These are phyloP conservation scores for Apostichopus parvimensis DNA, from an alignment of 35 echinoderm and acorn worm species.

Conservation along the genomic window DNA sequence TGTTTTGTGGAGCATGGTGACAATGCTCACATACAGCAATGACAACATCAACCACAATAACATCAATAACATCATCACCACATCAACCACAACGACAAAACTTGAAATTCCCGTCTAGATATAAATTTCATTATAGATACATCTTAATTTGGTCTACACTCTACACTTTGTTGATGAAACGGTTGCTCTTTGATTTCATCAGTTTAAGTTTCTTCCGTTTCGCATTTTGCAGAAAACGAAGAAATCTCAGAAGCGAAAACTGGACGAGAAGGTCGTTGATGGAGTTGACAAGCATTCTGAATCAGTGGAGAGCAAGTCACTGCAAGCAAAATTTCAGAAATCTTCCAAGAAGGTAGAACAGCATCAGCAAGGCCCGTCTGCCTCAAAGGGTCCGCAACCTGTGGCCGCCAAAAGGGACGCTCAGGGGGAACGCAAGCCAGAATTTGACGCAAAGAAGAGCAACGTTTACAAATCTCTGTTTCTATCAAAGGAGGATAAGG, in stretches of 20 bases:
- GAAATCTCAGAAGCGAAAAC: conserved; percentile 90
- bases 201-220: not conserved
- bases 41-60: too few relatives aligned
- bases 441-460: conserved; percentile 77
- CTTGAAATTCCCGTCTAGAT: too few relatives aligned
- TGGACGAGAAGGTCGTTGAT: not conserved
- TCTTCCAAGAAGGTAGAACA: conserved; percentile 27
- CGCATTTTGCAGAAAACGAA: conserved; percentile 79
- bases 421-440: not conserved
- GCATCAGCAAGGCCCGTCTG: conserved; percentile 10
- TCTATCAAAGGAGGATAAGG: conserved; percentile 64
- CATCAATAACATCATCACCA: too few relatives aligned
- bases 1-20: too few relatives aligned
- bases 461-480: conserved; percentile 80
- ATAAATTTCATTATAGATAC: too few relatives aligned
- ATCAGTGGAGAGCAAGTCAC: conserved; percentile 8
- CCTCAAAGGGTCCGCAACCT: not conserved
- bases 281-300: not conserved
- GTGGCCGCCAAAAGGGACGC: conserved; percentile 3
- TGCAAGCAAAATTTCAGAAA: conserved; percentile 57
- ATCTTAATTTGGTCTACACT: too few relatives aligned
- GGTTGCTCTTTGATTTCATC: too few relatives aligned
- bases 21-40: too few relatives aligned
- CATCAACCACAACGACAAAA: too few relatives aligned
- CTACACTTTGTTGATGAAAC: too few relatives aligned